phyloP scores from a whole-genome alignment of 2,888 invertebrate genomes.

The Brassicogethes aeneus region DNA sequence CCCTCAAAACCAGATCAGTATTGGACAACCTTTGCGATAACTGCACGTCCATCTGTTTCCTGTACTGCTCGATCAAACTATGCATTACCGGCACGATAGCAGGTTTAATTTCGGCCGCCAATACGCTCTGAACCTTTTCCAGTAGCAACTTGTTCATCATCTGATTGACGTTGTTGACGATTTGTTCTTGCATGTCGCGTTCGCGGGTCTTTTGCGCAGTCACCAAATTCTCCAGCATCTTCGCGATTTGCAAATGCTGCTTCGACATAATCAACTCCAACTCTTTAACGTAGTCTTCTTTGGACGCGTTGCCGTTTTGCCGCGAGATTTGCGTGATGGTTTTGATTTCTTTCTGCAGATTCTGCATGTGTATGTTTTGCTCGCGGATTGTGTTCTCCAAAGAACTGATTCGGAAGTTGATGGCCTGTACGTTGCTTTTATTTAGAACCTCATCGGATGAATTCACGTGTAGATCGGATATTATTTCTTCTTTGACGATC shows the following conservation, averaged over 20 bases:
- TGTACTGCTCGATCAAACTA: constrained; percentile 62
- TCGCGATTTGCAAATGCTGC: constrained; percentile 35
- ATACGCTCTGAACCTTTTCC: constrained; percentile 47
- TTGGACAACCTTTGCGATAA: constrained; percentile 61
- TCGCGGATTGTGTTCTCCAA: constrained; percentile 33
- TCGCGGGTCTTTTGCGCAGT: constrained; percentile 42
- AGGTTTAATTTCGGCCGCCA: constrained; percentile 49
- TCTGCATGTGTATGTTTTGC: constrained; percentile 32
- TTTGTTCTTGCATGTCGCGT: constrained; percentile 43
- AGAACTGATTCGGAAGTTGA: constrained; percentile 29
- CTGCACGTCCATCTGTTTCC: constrained; percentile 64
- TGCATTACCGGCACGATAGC: constrained; percentile 50
- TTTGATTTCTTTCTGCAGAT: constrained; percentile 27
- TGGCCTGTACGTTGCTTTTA: constrained; percentile 27
- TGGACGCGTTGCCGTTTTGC: constrained; percentile 7
- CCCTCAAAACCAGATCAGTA: constrained; percentile 66
- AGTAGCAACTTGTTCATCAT: constrained; percentile 33
- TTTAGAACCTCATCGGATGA: constrained; percentile 14
- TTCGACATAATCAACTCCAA: constrained; percentile 34
- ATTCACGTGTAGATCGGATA: constrained; percentile 15
- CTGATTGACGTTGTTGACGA: constrained; percentile 47
- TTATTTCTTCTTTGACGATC: constrained; percentile 20
- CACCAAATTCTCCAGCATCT: constrained; percentile 35
- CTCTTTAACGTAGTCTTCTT: constrained; percentile 31
- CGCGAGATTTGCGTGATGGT: constrained; percentile 19